Conservation (phyloP, 2,888 invertebrate genomes). For the Spodoptera exigua region DNA sequence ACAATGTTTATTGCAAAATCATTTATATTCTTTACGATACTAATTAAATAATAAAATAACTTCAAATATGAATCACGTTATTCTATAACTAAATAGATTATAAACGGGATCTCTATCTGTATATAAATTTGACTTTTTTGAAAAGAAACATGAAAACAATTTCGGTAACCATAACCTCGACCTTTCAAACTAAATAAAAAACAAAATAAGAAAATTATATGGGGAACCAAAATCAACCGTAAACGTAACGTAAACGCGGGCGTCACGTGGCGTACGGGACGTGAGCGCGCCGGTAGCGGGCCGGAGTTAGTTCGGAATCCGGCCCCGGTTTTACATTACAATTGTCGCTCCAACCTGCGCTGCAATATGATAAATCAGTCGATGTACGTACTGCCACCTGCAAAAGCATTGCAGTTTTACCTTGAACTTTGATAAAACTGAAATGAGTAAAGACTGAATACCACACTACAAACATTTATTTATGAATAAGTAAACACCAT, state of each 20-base stretch:
- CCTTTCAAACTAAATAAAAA: too few relatives aligned
- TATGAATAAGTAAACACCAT: too few relatives aligned
- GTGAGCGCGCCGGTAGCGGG: slow-evolving; percentile 40
- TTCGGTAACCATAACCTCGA: too few relatives aligned
- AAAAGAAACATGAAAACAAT: too few relatives aligned
- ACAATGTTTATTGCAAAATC: too few relatives aligned
- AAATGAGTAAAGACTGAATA: background rate
- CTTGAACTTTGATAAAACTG: background rate
- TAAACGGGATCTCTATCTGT: too few relatives aligned
- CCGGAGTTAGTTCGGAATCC: slow-evolving; percentile 61
- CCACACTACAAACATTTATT: too few relatives aligned
- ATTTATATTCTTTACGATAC: too few relatives aligned
- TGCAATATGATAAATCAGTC: slow-evolving; percentile 81
- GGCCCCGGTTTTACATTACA: slow-evolving; percentile 79
- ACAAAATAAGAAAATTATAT: slow-evolving; percentile 4
- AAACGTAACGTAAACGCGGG: slow-evolving; percentile 43
- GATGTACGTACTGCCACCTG: slow-evolving; percentile 65
- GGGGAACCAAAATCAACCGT: slow-evolving; percentile 21
- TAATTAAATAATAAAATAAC: slow-evolving; percentile 1
- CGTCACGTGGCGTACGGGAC: slow-evolving; percentile 51
- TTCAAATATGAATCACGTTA: background rate
- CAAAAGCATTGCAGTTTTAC: slow-evolving; percentile 47
- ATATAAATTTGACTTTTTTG: too few relatives aligned
- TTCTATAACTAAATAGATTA: background rate
- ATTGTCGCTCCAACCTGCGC: slow-evolving; percentile 77